phyloP scores from a whole-genome alignment of 2,797 vertebrate genomes.

The Capromys pilorides region DNA sequence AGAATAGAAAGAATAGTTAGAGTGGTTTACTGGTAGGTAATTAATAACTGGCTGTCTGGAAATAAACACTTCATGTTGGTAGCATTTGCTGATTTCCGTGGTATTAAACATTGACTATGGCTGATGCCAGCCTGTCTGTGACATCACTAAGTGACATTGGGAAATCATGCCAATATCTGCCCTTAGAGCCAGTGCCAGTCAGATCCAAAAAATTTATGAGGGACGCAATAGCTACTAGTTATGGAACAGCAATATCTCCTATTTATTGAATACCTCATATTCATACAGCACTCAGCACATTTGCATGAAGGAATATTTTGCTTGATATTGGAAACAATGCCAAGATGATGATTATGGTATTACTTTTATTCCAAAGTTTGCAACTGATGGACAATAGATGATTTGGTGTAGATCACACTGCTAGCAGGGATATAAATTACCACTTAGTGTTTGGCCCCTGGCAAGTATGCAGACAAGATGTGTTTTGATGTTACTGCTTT shows the following conservation, averaged over 20 bases:
- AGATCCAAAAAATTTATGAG: not conserved
- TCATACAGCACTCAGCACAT: not conserved
- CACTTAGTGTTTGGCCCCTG: not conserved
- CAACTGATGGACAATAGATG: not conserved
- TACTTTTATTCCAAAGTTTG: not conserved
- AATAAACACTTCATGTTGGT: not conserved
- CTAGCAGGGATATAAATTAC: constrained; percentile 68
- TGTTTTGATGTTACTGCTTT: accelerated
- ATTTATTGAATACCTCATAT: not conserved
- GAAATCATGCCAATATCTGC: not conserved
- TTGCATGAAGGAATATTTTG: not conserved
- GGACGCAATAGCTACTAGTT: not conserved
- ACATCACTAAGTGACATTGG: not conserved
- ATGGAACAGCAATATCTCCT: not conserved
- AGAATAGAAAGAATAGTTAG: not conserved
- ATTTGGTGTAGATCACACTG: constrained; percentile 5
- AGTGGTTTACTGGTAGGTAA: not conserved
- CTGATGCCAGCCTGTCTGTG: not conserved
- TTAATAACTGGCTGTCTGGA: not conserved
- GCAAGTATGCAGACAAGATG: not conserved
- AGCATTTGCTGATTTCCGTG: not conserved
- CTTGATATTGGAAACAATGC: not conserved
- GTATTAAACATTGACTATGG: accelerated
- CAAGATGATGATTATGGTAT: not conserved
- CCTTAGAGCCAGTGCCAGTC: not conserved